Base-by-base conservation (phyloP, 1,140 invertebrate species). In the Bombus ignitus region DNA sequence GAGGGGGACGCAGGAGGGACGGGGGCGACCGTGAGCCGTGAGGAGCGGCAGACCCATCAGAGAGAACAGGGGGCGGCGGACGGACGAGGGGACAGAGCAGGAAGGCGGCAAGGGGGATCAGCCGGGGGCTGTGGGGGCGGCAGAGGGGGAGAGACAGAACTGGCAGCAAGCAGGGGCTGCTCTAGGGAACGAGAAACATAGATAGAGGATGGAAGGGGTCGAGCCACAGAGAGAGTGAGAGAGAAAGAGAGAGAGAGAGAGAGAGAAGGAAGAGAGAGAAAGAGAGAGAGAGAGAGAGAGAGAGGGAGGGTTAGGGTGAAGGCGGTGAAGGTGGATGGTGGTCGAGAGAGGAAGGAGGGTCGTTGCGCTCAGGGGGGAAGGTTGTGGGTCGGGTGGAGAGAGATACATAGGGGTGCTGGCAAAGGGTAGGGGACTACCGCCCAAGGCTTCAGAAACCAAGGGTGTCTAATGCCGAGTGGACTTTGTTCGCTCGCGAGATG, bases 391-490 rank as follows among this genome's bases (percentile, higher is more conserved):
- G 87, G 83, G 72, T 86, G 85, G 88, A 86, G 87, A 85, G 84
- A 92, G 88, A 93, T 93, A 90, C 91, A 92, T 93, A 93, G 92
- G 93, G 93, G 92, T 91, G 92, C 88, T 78, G 83, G 92, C 91
- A 88, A 87, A 92, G 92, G 92, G 92, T 92, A 93, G 91, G 89
- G 90, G 91, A 90, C 85, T 89, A 89, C 90, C 87, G 93, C 92
- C 90, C 92, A 92, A 93, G 91, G 92, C 91, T 94, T 94, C 89
- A 89, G 92, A 93, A 93, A 93, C 91, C 92, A 92, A 92, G 93
- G 92, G 91, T 93, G 92, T 93, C 92, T 94, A 93, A 93, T 93
- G 92, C 92, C 91, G 91, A 93, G 92, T 93, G 92, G 93, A 93
- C 93, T 94, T 93, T 92, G 93, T 93, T 93, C 92, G 89, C 82